Base-by-base conservation (phyloP, 2,113 vertebrate genomes). In the Pelobates fuscus region DNA sequence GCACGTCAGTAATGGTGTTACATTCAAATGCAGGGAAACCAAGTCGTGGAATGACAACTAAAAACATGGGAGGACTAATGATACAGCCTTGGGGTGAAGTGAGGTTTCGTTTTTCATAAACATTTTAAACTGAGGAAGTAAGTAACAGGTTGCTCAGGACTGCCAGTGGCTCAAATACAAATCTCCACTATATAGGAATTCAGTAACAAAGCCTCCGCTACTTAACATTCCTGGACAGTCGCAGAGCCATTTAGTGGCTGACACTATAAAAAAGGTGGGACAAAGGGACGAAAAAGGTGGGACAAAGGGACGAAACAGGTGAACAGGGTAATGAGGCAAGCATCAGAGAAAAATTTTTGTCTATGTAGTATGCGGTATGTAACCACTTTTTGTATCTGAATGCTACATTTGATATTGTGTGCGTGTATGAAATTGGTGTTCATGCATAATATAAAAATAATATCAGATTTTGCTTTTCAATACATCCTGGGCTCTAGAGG, bases 261-360 rank as follows among this genome's bases (percentile, higher is more conserved):
- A 58, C 41, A 58, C 54, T 37, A 59, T n/a, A n/a, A n/a, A 44
- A 43, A 70, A 58, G 58, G 55, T 70, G 55, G 67, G 54, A 58
- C 67, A 70, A 59, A n/a, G n/a, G n/a, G n/a, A n/a, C n/a, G n/a
- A n/a, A n/a, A n/a, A 52, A 70, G 29, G 67, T 70, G 55, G n/a
- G 54, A 18, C 1, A 21, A 57, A 41, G 26, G 54, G 67, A 46
- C 32, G 54, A 55, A 68, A 49, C 52, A 68, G 46, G 46, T 54
- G 30, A 54, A 25, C 8, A 18, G 52, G 29, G 55, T 69, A 55
- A 41, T 69, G 24, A 52, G 49, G 29, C 43, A 8, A 29, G 43
- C 64, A 67, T 67, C 18, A 26, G 7, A 41, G n/a, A n/a, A n/a
- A n/a, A n/a, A n/a, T n/a, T n/a, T n/a, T n/a, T n/a, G n/a, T n/a